Conservation (phyloP, 2,888 invertebrate genomes). For the Spisula solida region DNA sequence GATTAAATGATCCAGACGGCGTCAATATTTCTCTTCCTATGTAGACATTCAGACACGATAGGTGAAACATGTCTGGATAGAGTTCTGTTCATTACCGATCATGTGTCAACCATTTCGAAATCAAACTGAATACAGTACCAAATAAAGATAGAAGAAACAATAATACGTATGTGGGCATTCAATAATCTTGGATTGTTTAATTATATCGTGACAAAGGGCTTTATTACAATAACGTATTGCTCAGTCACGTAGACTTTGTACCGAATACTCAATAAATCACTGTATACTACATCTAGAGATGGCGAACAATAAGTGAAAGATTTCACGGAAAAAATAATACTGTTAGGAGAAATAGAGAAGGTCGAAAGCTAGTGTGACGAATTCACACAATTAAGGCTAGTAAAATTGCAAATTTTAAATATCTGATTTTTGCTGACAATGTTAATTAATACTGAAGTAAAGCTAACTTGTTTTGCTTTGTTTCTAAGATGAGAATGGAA, state of each 20-base stretch:
- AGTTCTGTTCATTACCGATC: neutral
- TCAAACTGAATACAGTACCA: neutral
- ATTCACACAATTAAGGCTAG: neutral
- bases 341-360: neutral
- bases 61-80: neutral
- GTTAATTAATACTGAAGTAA: too few relatives aligned
- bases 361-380: neutral
- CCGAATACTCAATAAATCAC: neutral
- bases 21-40: too few relatives aligned
- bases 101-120: too few relatives aligned
- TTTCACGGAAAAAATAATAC: neutral
- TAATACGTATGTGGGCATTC: neutral
- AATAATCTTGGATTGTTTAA: neutral
- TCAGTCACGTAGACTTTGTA: neutral
- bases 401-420: too few relatives aligned
- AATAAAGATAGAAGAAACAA: neutral
- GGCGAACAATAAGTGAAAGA: too few relatives aligned
- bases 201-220: neutral
- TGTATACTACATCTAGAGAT: neutral
- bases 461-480: too few relatives aligned
- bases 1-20: too few relatives aligned
- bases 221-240: neutral
- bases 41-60: too few relatives aligned
- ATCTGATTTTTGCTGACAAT: too few relatives aligned
- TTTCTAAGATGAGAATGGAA: too few relatives aligned